Conservation (phyloP, 2,797 vertebrate genomes). For the Taenioides sp. region DNA sequence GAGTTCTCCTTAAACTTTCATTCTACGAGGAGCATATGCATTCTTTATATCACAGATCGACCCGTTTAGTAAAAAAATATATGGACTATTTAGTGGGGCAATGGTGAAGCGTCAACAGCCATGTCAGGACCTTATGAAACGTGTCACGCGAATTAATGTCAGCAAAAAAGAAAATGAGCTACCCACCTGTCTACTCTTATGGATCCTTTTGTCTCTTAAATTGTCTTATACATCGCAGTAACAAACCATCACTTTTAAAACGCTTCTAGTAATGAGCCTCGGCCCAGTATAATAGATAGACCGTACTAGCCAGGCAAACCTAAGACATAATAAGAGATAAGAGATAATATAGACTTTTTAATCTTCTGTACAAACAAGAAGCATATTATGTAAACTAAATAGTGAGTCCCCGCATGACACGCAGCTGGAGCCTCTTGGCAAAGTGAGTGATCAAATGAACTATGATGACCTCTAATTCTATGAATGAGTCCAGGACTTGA, state of each 20-base stretch:
- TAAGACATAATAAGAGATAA: no score
- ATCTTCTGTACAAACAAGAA: not conserved
- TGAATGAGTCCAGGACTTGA: no score
- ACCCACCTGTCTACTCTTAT: not conserved
- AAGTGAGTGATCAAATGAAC: constrained; percentile 11
- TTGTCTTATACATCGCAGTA: not conserved
- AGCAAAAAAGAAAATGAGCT: not conserved
- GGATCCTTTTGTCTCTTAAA: not conserved
- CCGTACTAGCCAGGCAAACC: not conserved
- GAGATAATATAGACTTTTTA: not conserved
- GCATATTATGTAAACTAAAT: not conserved
- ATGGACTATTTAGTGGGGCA: not conserved
- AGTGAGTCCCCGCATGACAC: not conserved
- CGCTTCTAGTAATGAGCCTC: not conserved
- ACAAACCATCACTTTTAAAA: not conserved
- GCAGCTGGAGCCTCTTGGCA: not conserved
- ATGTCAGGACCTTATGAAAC: constrained; percentile 10
- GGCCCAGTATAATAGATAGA: not conserved
- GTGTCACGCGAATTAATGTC: constrained; percentile 44
- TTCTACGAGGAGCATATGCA: constrained; percentile 7
- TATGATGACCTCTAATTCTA: not conserved
- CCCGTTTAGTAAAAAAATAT: not conserved
- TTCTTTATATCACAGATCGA: not conserved
- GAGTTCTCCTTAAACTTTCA: not conserved
- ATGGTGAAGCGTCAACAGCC: not conserved